Conservation (phyloP, 2,888 invertebrate species). For the Lordiphosa andalusiaca region DNA sequence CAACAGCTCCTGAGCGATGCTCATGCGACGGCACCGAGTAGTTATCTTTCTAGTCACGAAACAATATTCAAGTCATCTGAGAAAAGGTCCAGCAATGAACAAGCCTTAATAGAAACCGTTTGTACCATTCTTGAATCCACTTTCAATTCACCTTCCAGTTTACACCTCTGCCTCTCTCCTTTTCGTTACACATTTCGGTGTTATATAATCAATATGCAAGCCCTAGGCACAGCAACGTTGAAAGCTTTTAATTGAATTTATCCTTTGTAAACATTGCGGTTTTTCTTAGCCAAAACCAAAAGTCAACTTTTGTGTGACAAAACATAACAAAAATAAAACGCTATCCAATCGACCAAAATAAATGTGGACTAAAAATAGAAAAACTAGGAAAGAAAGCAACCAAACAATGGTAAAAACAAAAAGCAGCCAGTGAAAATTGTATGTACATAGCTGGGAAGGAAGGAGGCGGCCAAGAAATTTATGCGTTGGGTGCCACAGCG, state of each 20-base stretch:
- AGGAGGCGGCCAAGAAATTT: constrained; percentile 30
- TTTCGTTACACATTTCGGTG: constrained; percentile 27
- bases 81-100: too few species aligned
- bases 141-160: constrained; percentile 4
- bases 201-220: constrained; percentile 62
- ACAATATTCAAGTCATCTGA: too few species aligned
- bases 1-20: too few species aligned
- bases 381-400: constrained; percentile 35
- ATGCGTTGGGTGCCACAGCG: constrained; percentile 32
- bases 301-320: constrained; percentile 38
- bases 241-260: constrained; percentile 43
- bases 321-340: constrained; percentile 25
- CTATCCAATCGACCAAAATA: constrained; percentile 55
- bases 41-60: too few species aligned
- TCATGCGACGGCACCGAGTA: too few species aligned
- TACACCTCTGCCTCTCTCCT: too few species aligned
- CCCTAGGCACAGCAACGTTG: constrained; percentile 34
- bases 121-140: constrained; percentile 24
- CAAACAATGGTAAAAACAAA: constrained; percentile 35
- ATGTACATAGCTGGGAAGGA: constrained; percentile 4
- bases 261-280: constrained; percentile 28
- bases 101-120: too few species aligned
- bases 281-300: constrained; percentile 33
- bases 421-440: constrained; percentile 33
- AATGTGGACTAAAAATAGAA: constrained; percentile 63